These are phyloP conservation scores for Ptychobarbus kaznakovi DNA, from an alignment of 2,797 vertebrate genomes.

Conservation along the genomic window DNA sequence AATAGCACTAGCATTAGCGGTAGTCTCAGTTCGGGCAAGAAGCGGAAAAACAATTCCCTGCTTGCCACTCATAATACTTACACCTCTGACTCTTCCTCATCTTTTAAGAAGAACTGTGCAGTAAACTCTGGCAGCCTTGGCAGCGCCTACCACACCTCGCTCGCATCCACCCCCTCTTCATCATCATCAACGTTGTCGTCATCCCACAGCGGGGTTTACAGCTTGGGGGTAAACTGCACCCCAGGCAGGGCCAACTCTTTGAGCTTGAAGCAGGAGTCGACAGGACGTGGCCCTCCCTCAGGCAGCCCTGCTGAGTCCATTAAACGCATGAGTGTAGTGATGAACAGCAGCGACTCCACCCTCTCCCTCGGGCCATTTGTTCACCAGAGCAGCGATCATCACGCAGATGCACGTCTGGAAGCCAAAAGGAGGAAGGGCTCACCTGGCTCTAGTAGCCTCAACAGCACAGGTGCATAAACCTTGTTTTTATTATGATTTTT, in stretches of 20 bases:
- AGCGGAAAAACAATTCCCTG: conserved; percentile 92
- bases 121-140: conserved; percentile 86
- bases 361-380: conserved; percentile 96
- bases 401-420: conserved; percentile 88
- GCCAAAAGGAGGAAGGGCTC: conserved; percentile 95
- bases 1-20: conserved; percentile 76
- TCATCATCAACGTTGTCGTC: conserved; percentile 78
- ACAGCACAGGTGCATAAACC: conserved; percentile 62
- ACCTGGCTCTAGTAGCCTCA: conserved; percentile 80
- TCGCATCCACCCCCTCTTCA: conserved; percentile 81
- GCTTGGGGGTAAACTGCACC: conserved; percentile 88
- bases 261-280: conserved; percentile 88
- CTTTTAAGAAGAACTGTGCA: conserved; percentile 93
- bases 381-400: conserved; percentile 84
- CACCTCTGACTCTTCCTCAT: conserved; percentile 80
- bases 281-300: conserved; percentile 84
- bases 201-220: conserved; percentile 84
- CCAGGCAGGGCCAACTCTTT: conserved; percentile 87
- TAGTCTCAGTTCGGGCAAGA: conserved; percentile 91
- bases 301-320: conserved; percentile 95
- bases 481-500: background rate
- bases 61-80: conserved; percentile 80
- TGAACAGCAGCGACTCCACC: conserved; percentile 97
- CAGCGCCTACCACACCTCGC: conserved; percentile 85
- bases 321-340: conserved; percentile 98